Evolutionary conservation across 2,797 vertebrate genomes (phyloP).

Genomic region (Spea hammondii): DNA sequence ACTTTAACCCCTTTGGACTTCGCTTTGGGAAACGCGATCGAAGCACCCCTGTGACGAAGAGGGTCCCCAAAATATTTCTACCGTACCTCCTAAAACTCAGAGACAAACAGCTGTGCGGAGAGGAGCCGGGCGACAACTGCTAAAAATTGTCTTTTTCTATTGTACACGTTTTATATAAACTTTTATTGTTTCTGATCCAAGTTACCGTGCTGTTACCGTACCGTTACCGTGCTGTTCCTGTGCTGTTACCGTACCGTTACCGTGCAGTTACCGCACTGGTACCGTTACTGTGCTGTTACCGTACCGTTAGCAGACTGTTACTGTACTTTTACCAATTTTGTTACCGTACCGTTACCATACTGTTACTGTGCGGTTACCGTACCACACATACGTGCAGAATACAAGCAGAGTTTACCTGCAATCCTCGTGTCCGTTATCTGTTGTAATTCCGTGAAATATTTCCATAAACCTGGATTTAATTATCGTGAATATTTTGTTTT

Average conservation of each 20-base stretch:
- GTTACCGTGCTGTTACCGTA: not conserved
- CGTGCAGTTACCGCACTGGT: not conserved
- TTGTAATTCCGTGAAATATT: not conserved
- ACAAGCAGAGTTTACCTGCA: not conserved
- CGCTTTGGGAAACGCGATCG: slow-evolving; percentile 74
- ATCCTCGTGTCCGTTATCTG: not conserved
- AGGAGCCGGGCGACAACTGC: slow-evolving; percentile 12
- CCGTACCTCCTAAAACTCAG: slow-evolving; percentile 57
- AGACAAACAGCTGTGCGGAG: slow-evolving; percentile 43
- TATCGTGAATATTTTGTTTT: not conserved
- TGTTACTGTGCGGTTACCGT: not conserved
- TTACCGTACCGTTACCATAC: not conserved
- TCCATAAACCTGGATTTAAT: not conserved
- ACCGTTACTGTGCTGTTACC: not conserved
- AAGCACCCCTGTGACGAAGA: slow-evolving; percentile 41
- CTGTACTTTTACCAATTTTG: slow-evolving; percentile 7
- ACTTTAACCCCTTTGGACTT: slow-evolving; percentile 78
- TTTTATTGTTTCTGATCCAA: not conserved
- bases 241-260: not conserved
- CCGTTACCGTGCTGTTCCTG: not conserved
- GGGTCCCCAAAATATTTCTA: slow-evolving; percentile 48
- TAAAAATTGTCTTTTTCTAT: not conserved
- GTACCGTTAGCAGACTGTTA: not conserved
- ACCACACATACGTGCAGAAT: not conserved
- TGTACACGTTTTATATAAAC: not conserved